Evolutionary conservation across 2,888 invertebrate genomes (phyloP), one percentile per base, ranked within the genome.

Genomic region (Coelinius sp.): DNA sequence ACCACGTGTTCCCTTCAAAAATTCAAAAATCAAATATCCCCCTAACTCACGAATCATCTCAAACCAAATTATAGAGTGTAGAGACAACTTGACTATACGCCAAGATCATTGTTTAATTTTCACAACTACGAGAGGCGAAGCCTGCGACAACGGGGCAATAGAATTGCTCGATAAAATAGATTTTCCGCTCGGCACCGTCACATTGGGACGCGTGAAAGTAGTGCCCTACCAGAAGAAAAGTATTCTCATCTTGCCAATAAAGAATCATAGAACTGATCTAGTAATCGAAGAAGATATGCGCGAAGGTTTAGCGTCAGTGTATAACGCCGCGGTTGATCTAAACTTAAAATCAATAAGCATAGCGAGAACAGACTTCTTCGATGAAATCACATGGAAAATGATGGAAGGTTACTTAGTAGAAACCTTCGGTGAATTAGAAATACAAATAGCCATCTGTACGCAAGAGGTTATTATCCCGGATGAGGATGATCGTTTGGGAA

Each of bases 401-500:
- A 44, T 70, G 2, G 25, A n/a, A 5, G 0, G n/a, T 0, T 5
- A 2, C 3, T 12, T 73, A 0, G 2, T 22, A 0, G 2, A 41
- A 1, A 35, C 22, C 2, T 14, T 71, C 0, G 10, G 1, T 0
- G 73, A 66, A 6, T 3, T 63, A 7, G 14, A 49, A 0, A n/a
- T 73, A 35, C 8, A 12, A 20, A 31, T 76, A 5, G 68, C 53
- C 0, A 56, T 76, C 0, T 76, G 70, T n/a, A 69, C 68, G 1
- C 38, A 67, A 22, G 2, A 63, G 0, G 20, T 74, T 0, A 27
- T 17, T 0, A 20, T 62, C 5, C 73, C 75, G 0, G 7, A 63
- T 0, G 44, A 44, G 0, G 35, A 41, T 14, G 63, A 70, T 2
- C 31, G 71, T 20, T 4, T 0, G n/a, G 35, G n/a, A 3, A 75